phyloP scores from a whole-genome alignment of 2,113 vertebrate species.

The Dasyurus viverrinus region DNA sequence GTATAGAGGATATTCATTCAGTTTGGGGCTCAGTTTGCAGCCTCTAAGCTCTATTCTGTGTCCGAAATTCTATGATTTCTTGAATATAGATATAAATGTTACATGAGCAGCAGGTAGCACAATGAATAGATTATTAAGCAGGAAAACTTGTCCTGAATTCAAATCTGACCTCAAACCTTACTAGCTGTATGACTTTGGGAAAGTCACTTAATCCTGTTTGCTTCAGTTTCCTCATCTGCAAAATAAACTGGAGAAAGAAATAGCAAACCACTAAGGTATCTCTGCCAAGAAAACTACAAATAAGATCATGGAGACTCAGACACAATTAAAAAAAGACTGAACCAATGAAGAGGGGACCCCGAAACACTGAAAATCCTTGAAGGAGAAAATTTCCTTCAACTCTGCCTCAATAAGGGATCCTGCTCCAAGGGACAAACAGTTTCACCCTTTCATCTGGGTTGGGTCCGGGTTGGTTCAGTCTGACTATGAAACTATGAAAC shows the following conservation, averaged over 20 bases:
- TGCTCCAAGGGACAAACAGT: no score
- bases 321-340: neutral
- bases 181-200: neutral
- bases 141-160: no score
- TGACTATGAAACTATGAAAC: no score
- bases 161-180: no score
- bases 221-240: neutral
- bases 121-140: no score
- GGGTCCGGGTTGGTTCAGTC: no score
- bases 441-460: no score
- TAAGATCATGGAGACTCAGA: neutral
- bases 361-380: no score
- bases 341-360: no score
- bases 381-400: no score
- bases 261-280: neutral
- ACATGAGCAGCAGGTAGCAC: no score
- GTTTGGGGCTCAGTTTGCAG: neutral
- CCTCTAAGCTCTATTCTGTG: neutral
- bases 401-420: no score
- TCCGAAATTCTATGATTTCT: neutral
- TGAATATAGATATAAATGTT: neutral
- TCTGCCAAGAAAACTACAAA: neutral
- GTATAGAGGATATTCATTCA: neutral
- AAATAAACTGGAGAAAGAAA: neutral
- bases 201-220: neutral